Base-by-base conservation (phyloP, 2,888 invertebrate genomes). In the Cryptosula pallasiana region DNA sequence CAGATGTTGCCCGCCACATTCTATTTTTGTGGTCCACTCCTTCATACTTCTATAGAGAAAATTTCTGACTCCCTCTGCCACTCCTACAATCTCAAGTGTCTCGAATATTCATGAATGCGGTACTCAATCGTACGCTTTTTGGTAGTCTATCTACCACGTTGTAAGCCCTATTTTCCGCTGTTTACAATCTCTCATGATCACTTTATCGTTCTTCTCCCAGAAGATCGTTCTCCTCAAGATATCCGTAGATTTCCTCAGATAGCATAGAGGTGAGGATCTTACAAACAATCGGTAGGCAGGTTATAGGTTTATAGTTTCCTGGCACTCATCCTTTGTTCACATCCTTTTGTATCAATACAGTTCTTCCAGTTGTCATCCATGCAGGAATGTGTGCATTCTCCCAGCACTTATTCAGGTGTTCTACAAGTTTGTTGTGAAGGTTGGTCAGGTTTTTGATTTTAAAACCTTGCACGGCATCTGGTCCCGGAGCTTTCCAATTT, bases 361-460 rank as follows among this genome's bases (percentile, higher is more conserved):
- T 25, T 57, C 25, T 57, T 9, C 57, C 13, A 57, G n/a, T 23
- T n/a, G 25, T 25, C 57, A 57, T 57, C 57, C 57, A 57, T 16
- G 5, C 25, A 25, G 25, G 57, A 16, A 5, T 57, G 3, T 57
- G 57, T 57, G 57, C 57, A 16, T 9, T 57, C 57, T 57, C 57
- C 25, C 5, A 23, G 57, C 57, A 57, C 5, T 57, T 23, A 57
- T 57, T 57, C 25, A 57, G 25, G 25, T 57, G n/a, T 57, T n/a
- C 5, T 57, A 5, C 57, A 16, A 57, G 5, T 23, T 57, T 57
- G 5, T 16, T 57, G 57, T 57, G 57, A 9, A 57, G 57, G 5
- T 57, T 57, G 57, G 57, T 57, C 57, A 57, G 57, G 20, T 57
- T 16, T 57, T 57, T 57, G 57, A 57, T 57, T 25, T 23, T 16